A percentile compares a stretch with the other conserved stretches of the same genome.
Evolutionary conservation across 2,113 vertebrate genomes (phyloP).

Genomic region (Ceuthmochares aereus): DNA sequence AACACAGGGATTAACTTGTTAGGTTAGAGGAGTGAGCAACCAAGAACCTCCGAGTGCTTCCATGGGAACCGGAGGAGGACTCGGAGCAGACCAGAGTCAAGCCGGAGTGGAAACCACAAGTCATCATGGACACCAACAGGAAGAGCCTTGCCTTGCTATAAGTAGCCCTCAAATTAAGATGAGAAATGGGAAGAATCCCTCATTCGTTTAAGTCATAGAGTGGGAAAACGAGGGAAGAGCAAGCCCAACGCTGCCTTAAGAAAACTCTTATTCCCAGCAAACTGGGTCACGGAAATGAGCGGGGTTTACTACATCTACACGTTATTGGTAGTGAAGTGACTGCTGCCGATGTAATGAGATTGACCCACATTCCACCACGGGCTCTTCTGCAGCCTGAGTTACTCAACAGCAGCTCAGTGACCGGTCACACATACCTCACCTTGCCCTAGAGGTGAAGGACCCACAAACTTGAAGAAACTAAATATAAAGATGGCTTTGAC

Average conservation of each 20-base stretch:
- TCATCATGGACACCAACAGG: fast-evolving
- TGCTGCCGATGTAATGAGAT: neutral
- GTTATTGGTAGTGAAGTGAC: neutral
- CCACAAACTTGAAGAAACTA: neutral
- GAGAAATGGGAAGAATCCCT: neutral
- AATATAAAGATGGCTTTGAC: neutral
- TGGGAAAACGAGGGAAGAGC: neutral
- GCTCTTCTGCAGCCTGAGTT: neutral
- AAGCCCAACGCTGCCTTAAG: neutral
- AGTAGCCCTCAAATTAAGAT: neutral
- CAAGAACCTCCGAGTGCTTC: neutral
- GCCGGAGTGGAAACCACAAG: neutral
- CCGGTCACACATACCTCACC: neutral
- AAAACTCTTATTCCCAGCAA: neutral
- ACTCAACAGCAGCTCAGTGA: neutral
- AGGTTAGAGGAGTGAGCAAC: neutral
- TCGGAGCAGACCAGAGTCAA: neutral
- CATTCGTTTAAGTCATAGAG: neutral
- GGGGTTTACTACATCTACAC: neutral
- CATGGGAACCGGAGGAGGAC: neutral
- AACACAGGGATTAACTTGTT: neutral
- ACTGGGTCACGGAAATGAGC: neutral
- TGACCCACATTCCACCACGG: neutral
- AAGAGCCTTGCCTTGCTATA: neutral
- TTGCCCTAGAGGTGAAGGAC: fast-evolving